Percentiles rank a stretch among this genome's conserved stretches.
phyloP scores from a whole-genome alignment of 2,113 vertebrate species.

The Ctenomys sociabilis region DNA sequence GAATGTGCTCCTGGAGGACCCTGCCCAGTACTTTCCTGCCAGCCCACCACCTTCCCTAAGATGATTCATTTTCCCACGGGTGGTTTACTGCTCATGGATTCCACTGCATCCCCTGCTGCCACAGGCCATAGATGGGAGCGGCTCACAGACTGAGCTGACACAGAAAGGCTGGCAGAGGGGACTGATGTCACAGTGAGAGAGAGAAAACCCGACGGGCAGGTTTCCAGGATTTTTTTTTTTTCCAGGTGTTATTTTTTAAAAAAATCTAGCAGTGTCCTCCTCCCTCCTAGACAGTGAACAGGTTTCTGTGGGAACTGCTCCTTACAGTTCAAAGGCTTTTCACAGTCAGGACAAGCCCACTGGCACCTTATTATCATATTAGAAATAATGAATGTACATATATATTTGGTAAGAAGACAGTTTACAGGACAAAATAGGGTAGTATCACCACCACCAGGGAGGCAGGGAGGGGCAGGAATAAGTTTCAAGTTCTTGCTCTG shows the following conservation, averaged over 20 bases:
- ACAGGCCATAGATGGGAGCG: slow-evolving; percentile 23
- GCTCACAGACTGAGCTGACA: slow-evolving; percentile 32
- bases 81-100: slow-evolving; percentile 19
- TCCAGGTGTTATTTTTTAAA: slow-evolving; percentile 33
- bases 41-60: background rate
- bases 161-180: slow-evolving; percentile 46
- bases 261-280: slow-evolving; percentile 15
- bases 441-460: background rate
- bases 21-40: slow-evolving; percentile 10
- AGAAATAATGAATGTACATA: background rate
- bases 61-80: slow-evolving; percentile 60
- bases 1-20: background rate
- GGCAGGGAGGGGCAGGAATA: background rate
- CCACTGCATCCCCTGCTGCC: slow-evolving; percentile 49
- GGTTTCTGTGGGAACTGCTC: slow-evolving; percentile 23
- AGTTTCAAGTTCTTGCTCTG: background rate
- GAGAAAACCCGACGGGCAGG: slow-evolving; percentile 66
- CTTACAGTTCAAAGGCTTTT: slow-evolving; percentile 22
- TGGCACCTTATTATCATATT: background rate
- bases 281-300: slow-evolving; percentile 13
- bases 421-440: slow-evolving; percentile 55
- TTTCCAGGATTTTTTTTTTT: slow-evolving; percentile 67
- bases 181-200: slow-evolving; percentile 69
- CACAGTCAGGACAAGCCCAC: background rate
- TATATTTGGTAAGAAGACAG: background rate